Percentiles rank a stretch among this genome's conserved stretches.
phyloP scores from a whole-genome alignment of 2,888 invertebrate genomes.

The Abscondita cerata region DNA sequence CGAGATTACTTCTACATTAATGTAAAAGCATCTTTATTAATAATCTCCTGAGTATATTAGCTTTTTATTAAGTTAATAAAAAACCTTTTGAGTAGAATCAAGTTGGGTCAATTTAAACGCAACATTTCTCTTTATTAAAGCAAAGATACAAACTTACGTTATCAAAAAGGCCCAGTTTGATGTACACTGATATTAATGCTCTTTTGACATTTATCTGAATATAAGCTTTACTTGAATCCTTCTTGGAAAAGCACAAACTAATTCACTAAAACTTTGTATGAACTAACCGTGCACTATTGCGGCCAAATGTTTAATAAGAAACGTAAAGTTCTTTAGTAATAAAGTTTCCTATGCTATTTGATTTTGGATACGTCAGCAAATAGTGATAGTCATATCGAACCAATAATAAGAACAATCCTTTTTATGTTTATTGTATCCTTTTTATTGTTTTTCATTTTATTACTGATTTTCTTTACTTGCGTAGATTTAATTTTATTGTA shows the following conservation, averaged over 20 bases:
- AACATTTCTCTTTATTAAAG: too few species aligned
- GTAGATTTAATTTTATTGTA: too few species aligned
- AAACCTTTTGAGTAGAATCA: too few species aligned
- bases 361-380: slow-evolving; percentile 35
- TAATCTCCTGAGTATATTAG: too few species aligned
- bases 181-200: background rate
- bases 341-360: slow-evolving; percentile 31
- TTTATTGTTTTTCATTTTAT: slow-evolving; percentile 34
- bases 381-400: slow-evolving; percentile 24
- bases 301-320: slow-evolving; percentile 33
- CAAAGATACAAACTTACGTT: too few species aligned
- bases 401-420: slow-evolving; percentile 30
- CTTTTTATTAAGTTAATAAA: too few species aligned
- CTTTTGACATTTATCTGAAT: slow-evolving; percentile 14
- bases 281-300: slow-evolving; percentile 23
- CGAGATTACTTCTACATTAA: too few species aligned
- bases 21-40: too few species aligned
- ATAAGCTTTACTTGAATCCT: slow-evolving; percentile 18
- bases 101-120: too few species aligned
- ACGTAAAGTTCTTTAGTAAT: slow-evolving; percentile 26
- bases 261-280: slow-evolving; percentile 23
- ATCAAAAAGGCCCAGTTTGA: too few species aligned
- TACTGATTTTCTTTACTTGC: slow-evolving; percentile 17
- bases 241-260: slow-evolving; percentile 18
- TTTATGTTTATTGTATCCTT: slow-evolving; percentile 27